Percentiles rank a stretch among this genome's conserved stretches.
Evolutionary conservation across 1,140 invertebrate genomes (phyloP).

Genomic region (Drosophila pandora): DNA sequence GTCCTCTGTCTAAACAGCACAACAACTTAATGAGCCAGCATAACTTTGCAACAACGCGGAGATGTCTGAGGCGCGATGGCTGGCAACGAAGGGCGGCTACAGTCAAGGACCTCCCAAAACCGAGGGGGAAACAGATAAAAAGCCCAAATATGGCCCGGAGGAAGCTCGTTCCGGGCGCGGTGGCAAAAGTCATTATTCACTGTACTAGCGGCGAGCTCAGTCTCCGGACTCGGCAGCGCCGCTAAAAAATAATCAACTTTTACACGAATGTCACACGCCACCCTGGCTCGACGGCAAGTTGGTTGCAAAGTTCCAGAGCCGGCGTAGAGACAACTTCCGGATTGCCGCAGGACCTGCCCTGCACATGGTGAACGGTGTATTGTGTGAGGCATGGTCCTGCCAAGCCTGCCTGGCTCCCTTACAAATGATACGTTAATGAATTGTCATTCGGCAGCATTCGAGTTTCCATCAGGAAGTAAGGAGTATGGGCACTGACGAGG

Average conservation of each 20-base stretch:
- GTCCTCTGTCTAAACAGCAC: slow-evolving; percentile 81
- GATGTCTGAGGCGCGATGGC: neutral
- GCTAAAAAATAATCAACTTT: slow-evolving; percentile 82
- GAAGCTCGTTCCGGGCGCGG: slow-evolving; percentile 52
- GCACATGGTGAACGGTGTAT: slow-evolving; percentile 60
- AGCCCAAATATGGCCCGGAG: slow-evolving; percentile 74
- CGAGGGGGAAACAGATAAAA: slow-evolving; percentile 49
- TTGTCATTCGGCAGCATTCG: slow-evolving; percentile 65
- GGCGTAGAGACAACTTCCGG: slow-evolving; percentile 73
- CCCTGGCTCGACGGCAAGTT: slow-evolving; percentile 64
- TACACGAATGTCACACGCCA: slow-evolving; percentile 73
- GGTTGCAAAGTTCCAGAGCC: slow-evolving; percentile 63
- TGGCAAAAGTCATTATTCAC: slow-evolving; percentile 80
- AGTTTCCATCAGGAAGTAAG: slow-evolving; percentile 25
- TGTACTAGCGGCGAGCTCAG: slow-evolving; percentile 62
- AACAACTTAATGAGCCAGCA: slow-evolving; percentile 82
- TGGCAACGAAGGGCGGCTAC: slow-evolving; percentile 4
- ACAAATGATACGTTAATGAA: slow-evolving; percentile 80
- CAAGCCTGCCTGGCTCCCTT: slow-evolving; percentile 55
- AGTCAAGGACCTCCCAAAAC: slow-evolving; percentile 41
- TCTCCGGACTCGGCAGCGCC: slow-evolving; percentile 10
- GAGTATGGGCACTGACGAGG: neutral
- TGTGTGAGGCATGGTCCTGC: slow-evolving; percentile 32
- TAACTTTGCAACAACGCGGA: slow-evolving; percentile 71
- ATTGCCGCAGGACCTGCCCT: slow-evolving; percentile 57